Conservation (phyloP, 2,797 vertebrate genomes). For the Lacerta bilineata region DNA sequence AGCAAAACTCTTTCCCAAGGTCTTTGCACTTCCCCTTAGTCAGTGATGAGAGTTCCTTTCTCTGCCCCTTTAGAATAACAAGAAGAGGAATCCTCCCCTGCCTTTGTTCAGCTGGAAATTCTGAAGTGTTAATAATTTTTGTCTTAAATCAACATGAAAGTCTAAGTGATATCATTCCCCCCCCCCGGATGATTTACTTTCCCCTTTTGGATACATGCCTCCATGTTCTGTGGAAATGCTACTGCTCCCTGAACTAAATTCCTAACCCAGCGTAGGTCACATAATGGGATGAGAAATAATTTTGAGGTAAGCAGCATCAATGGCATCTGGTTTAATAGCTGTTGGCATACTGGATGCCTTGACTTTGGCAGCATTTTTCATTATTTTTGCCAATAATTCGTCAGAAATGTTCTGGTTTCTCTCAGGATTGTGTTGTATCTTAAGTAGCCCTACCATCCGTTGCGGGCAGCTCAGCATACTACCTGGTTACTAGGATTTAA, state of each 20-base stretch:
- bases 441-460: background rate
- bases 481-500: slow-evolving; percentile 24
- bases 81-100: background rate
- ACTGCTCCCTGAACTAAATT: slow-evolving; percentile 19
- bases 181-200: background rate
- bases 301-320: slow-evolving; percentile 51
- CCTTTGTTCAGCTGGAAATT: background rate
- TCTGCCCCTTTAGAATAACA: background rate
- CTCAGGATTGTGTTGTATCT: slow-evolving; percentile 45
- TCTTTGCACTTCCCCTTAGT: background rate
- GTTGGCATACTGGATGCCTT: slow-evolving; percentile 52
- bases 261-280: slow-evolving; percentile 14
- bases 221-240: background rate
- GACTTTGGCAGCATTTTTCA: slow-evolving; percentile 36
- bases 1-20: background rate
- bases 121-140: background rate
- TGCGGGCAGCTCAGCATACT: background rate
- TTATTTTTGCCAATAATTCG: slow-evolving; percentile 66
- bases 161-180: background rate
- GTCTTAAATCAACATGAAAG: background rate
- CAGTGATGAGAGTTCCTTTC: background rate
- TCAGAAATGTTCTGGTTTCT: slow-evolving; percentile 58
- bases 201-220: background rate
- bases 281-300: slow-evolving; percentile 37
- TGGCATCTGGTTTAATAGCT: slow-evolving; percentile 53